These are phyloP conservation scores for Hapalemur alaotrensis DNA, from an alignment of 2,797 vertebrate genomes.

Conservation along the genomic window DNA sequence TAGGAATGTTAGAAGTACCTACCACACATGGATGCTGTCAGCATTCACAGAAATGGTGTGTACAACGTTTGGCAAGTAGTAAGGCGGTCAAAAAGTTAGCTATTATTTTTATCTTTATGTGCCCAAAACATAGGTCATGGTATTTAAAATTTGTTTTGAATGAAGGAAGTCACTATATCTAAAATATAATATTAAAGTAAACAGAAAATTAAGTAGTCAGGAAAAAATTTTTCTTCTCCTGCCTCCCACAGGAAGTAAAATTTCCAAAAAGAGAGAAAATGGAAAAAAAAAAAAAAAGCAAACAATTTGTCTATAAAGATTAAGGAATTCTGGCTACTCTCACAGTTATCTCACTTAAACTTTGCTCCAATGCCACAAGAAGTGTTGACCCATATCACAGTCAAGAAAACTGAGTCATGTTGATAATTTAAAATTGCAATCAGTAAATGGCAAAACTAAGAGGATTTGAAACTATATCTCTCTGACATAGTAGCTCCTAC, in stretches of 20 bases:
- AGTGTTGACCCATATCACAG: background rate
- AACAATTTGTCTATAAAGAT: background rate
- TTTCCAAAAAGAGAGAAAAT: background rate
- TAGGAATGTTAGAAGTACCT: background rate
- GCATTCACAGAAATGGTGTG: background rate
- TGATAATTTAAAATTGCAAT: background rate
- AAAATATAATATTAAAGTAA: background rate
- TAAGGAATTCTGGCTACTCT: background rate
- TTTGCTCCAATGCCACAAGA: background rate
- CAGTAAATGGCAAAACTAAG: background rate
- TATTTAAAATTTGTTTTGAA: background rate
- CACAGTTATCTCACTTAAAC: background rate
- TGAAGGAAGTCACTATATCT: background rate
- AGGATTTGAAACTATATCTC: background rate
- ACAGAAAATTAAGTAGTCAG: background rate
- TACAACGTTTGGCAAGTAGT: background rate
- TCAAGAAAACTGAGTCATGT: background rate
- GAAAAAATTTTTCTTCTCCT: background rate
- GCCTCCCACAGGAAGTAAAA: background rate
- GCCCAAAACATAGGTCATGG: background rate
- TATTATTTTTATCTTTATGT: background rate
- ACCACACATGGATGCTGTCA: accelerated
- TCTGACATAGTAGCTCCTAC: background rate
- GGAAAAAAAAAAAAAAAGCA: background rate
- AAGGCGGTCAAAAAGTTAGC: background rate